These are phyloP conservation scores for Heptranchias perlo DNA, from an alignment of 2,113 vertebrate species.

Conservation along the genomic window DNA sequence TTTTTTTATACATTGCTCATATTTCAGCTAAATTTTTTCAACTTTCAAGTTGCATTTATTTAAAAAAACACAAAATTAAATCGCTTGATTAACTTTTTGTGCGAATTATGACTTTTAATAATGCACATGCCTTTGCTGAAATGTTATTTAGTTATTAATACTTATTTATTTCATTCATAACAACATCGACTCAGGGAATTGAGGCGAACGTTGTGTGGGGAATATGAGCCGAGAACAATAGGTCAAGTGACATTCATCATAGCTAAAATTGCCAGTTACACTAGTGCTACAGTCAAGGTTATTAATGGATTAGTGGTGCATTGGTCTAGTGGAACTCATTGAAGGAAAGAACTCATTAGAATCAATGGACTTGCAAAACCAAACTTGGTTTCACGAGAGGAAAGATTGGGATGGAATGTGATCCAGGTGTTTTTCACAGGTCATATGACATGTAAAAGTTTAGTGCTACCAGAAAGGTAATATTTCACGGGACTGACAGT, in stretches of 20 bases:
- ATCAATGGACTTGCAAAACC: not conserved
- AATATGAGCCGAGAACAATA: not conserved
- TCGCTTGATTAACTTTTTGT: not conserved
- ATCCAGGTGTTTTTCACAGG: not conserved
- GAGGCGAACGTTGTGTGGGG: not conserved
- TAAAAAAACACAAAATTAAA: not conserved
- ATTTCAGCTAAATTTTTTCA: too few relatives aligned
- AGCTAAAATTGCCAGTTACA: not conserved
- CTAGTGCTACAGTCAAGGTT: not conserved
- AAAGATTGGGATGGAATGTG: not conserved
- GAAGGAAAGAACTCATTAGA: not conserved
- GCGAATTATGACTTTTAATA: not conserved
- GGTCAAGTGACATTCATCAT: not conserved
- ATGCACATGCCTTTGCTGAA: too few relatives aligned
- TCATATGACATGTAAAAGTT: not conserved
- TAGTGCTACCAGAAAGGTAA: not conserved
- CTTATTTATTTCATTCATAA: not conserved
- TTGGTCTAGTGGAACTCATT: not conserved
- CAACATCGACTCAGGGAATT: not conserved
- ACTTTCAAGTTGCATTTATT: not conserved
- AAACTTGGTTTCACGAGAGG: not conserved
- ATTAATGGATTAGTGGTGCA: not conserved
- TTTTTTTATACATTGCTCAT: too few relatives aligned
- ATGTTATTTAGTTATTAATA: not conserved
- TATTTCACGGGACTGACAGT: not conserved